Evolutionary conservation across 64 coral and sea anemone genomes (phyloP), one percentile per base, ranked within the genome.

Genomic region (Platygyra sinensis): DNA sequence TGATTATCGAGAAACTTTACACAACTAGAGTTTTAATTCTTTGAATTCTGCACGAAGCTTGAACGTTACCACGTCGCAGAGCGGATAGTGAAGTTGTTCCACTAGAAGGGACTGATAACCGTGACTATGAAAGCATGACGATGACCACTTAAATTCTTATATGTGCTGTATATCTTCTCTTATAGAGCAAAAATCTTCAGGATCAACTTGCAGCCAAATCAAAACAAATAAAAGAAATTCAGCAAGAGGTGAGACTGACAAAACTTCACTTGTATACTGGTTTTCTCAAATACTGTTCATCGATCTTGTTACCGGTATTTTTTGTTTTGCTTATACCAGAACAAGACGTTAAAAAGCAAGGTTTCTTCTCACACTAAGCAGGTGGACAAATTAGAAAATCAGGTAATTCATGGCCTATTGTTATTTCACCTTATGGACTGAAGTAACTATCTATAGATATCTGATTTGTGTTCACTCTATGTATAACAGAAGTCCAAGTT

Each of bases 201-300:
- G 80, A 86, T 11, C 93, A 95, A 60, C 75, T 95, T 7, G 29
- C 52, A 50, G 38, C 88, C 1, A 95, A 95, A 50, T 87, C 93
- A n/a, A 95, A 95, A 73, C 83, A 87, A 52, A 29, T 71, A 60
- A 95, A 95, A 60, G 93, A 95, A 87, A 54, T 91, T 3, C 93
- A 95, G 74, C 93, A 95, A 87, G 93, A 95, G 84, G 93, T 95
- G 61, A 64, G 74, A 0, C 64, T 33, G n/a, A 30, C 54, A 13
- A 14, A 57, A 57, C 54, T 57, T 57, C 10, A 10, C 11, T 57
- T 57, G 9, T 46, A 46, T 46, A 46, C 42, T 46, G 54, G 54
- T 16, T 16, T 57, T 57, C 15, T 57, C 10, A 46, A 46, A 46
- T 46, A 5, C 42, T 57, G 11, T 57, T 7, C 54, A 57, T 57